Base-by-base conservation (phyloP, 1,140 invertebrate species). In the Drosophila teissieri region DNA sequence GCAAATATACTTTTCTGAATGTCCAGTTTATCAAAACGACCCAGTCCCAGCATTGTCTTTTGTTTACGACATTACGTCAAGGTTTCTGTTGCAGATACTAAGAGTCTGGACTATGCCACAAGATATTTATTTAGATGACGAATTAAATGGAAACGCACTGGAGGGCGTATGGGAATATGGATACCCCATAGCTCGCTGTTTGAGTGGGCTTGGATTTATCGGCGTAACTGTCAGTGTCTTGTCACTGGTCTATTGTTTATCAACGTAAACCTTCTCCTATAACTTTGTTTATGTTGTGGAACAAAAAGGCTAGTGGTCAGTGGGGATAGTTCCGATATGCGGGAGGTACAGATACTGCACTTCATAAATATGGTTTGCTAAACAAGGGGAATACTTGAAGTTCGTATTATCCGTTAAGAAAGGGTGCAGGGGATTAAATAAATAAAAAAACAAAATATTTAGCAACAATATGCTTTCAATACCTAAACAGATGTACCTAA, bases 221-320 rank as follows among this genome's bases (percentile, higher is more conserved):
- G 76, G 52, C 67, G 62, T 52, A 49, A 69, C 79, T 82, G 75
- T 76, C 83, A 83, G 62, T 79, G 51, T 73, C 70, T 88, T 88
- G 83, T 86, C 82, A 86, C 80, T 79, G 53, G 42, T 37, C 54
- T 48, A 78, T 85, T 85, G 81, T 85, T 88, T 85, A 85, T 75
- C 54, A 46, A 52, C 37, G 44, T 27, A 17, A 44, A 36, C 53
- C 51, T 63, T 62, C 14, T 24, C 36, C 19, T 8, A 54, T 19
- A 14, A 45, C 42, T 45, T 15, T 75, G 42, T 75, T 63, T 67
- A 76, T 64, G 46, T 58, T 58, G 42, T 31, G 19, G 11, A 22
- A 48, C 17, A 12, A 27, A 63, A 36, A 24, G 58, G 40, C 31
- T 17, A 31, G 44, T 44, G 17, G 36, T 37, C 34, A 62, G 15